Evolutionary conservation across 2,797 vertebrate species (phyloP).

Genomic region (Adrianichthys oophorus): DNA sequence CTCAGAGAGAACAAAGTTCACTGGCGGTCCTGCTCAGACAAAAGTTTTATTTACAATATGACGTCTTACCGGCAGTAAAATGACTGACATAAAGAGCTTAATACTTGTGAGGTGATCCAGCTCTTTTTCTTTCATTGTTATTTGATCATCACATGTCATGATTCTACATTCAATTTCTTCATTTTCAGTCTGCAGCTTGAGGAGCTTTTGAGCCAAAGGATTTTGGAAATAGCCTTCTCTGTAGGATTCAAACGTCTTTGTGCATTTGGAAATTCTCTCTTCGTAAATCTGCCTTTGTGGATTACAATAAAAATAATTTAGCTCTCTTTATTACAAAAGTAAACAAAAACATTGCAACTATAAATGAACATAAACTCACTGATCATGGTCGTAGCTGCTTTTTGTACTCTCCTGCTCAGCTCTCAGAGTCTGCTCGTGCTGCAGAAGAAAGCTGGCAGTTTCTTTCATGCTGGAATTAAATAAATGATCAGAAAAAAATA

Average conservation of each 20-base stretch:
- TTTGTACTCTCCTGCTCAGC: conserved; percentile 67
- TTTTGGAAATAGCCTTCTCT: conserved; percentile 69
- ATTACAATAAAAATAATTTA: conserved; percentile 24
- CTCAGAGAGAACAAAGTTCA: conserved; percentile 24
- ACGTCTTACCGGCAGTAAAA: conserved; percentile 5
- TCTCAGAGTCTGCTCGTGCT: conserved; percentile 74
- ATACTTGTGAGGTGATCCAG: conserved; percentile 66
- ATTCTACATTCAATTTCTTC: conserved; percentile 69
- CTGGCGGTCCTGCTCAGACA: conserved; percentile 37
- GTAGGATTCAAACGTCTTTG: conserved; percentile 60
- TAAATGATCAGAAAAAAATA: conserved; percentile 13
- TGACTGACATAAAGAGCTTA: conserved; percentile 12
- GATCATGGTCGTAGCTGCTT: conserved; percentile 63
- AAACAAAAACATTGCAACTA: too few relatives aligned
- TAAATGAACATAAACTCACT: conserved; percentile 48
- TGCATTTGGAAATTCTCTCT: conserved; percentile 70
- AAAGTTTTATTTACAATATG: conserved; percentile 15
- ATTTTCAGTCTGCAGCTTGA: conserved; percentile 65
- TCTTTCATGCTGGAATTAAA: conserved; percentile 60
- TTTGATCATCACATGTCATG: conserved; percentile 62
- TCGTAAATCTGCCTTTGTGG: conserved; percentile 67
- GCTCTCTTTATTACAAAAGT: neutral
- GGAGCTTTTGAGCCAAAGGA: conserved; percentile 69
- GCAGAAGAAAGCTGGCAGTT: conserved; percentile 60
- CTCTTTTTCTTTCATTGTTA: conserved; percentile 65